These are phyloP conservation scores for Torymus tubicola DNA, from an alignment of 2,888 invertebrate species.

Conservation along the genomic window DNA sequence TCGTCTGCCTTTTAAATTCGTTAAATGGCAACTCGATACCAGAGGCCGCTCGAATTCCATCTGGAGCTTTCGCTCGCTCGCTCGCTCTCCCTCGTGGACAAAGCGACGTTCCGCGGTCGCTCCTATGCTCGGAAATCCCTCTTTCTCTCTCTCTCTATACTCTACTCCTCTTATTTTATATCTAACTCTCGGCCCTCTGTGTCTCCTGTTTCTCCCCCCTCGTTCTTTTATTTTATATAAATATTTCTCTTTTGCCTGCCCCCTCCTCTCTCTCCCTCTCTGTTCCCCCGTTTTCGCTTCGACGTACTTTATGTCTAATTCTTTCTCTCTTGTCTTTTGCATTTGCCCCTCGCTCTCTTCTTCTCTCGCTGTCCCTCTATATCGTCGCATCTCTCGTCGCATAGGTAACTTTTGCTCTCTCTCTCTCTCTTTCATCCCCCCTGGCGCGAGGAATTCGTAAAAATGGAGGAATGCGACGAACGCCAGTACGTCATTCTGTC, in stretches of 20 bases:
- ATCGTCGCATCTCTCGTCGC: neutral
- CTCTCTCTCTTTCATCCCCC: neutral
- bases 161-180: conserved; percentile 58
- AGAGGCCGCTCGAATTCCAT: conserved; percentile 55
- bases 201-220: too few species aligned
- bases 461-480: conserved; percentile 66
- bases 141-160: conserved; percentile 36
- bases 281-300: conserved; percentile 7
- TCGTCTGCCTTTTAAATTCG: conserved; percentile 57
- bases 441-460: conserved; percentile 64
- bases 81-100: conserved; percentile 42
- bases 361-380: neutral
- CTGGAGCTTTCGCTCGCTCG: conserved; percentile 30
- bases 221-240: neutral
- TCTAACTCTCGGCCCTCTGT: conserved; percentile 47
- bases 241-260: conserved; percentile 26
- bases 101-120: conserved; percentile 50
- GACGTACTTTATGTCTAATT: conserved; percentile 44
- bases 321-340: conserved; percentile 21
- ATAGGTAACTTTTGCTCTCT: neutral
- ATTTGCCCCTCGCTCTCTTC: conserved; percentile 24
- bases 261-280: neutral
- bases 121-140: conserved; percentile 15
- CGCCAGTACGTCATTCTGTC: conserved; percentile 68
- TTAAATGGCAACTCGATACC: conserved; percentile 58